phyloP scores from a whole-genome alignment of 2,888 invertebrate genomes.

The Drosophila rubida region DNA sequence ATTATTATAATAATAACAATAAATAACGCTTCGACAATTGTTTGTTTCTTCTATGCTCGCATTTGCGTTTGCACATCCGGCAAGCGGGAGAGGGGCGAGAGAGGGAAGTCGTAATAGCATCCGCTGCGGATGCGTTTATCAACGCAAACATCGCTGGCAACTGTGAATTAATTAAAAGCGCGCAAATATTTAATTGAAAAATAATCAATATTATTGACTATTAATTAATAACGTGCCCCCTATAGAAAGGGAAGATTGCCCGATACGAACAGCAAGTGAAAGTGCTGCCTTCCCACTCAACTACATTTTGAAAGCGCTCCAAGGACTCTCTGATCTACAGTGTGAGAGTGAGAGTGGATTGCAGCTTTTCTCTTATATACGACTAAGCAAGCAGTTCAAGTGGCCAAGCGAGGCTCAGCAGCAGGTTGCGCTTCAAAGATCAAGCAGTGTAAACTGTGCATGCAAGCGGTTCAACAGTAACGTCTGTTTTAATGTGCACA shows the following conservation, averaged over 20 bases:
- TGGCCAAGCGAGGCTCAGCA: neutral
- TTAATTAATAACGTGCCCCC: conserved; percentile 13
- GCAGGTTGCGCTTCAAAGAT: neutral
- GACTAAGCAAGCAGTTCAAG: too few species aligned
- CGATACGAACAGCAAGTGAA: neutral
- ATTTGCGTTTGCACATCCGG: conserved; percentile 3
- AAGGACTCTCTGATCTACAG: neutral
- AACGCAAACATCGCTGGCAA: conserved; percentile 15
- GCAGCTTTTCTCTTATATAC: too few species aligned
- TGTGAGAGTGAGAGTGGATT: neutral
- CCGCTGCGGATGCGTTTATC: conserved; percentile 26
- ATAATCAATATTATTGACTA: conserved; percentile 25
- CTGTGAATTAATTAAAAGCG: conserved; percentile 26
- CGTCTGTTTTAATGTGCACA: neutral
- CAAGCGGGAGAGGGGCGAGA: neutral
- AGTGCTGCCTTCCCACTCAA: neutral
- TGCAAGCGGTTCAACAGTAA: neutral
- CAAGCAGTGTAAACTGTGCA: neutral
- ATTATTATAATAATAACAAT: conserved; percentile 11
- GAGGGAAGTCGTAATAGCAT: neutral
- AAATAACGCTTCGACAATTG: conserved; percentile 8
- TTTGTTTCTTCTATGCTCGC: conserved; percentile 12
- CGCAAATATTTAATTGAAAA: conserved; percentile 26
- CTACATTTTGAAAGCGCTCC: neutral
- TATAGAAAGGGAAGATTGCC: neutral